Evolutionary conservation across 2,888 invertebrate species (phyloP), one percentile per base, ranked within the genome.

Genomic region (Catonia carolina): DNA sequence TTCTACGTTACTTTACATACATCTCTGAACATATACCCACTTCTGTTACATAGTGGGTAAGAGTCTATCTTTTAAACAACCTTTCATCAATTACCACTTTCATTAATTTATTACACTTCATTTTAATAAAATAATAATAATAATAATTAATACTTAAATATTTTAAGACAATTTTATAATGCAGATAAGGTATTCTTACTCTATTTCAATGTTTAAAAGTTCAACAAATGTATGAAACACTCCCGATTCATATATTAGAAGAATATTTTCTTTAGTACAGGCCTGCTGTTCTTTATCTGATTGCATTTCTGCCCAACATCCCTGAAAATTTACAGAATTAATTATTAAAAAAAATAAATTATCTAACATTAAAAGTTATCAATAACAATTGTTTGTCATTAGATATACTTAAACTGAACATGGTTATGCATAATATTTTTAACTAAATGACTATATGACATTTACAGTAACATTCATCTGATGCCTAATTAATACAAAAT

Each of bases 271-370:
- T 62, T 86, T 80, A 0, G 91, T 85, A 82, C 87, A 87, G 56
- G 85, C 82, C 62, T 85, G 82, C 72, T 96, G 95, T 65, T 96
- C 93, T 51, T 89, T 85, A 69, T 94, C 94, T 0, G 88, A 89
- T 69, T 93, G 90, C 72, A 92, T 88, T 72, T 96, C 95, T 1
- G 87, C 87, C 91, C 92, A 93, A 71, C 91, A 91, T 15, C 93
- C 93, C 74, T 73, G 64, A 2, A 39, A 12, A 36, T 36, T 8
- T 2, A 49, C 20, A 20, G 27, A 20, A 2, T 49, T 18, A 2
- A 37, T 6, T 37, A 5, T 10, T 15, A 37, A 6, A 37, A 10
- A 10, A 15, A 37, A 37, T 37, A 10, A 37, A 37, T 33, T 33
- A 33, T 10, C 7, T 7, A 10, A 33, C 33, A 33, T 10, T 10